Base-by-base conservation (phyloP, 2,888 invertebrate species). In the Limulus polyphemus region DNA sequence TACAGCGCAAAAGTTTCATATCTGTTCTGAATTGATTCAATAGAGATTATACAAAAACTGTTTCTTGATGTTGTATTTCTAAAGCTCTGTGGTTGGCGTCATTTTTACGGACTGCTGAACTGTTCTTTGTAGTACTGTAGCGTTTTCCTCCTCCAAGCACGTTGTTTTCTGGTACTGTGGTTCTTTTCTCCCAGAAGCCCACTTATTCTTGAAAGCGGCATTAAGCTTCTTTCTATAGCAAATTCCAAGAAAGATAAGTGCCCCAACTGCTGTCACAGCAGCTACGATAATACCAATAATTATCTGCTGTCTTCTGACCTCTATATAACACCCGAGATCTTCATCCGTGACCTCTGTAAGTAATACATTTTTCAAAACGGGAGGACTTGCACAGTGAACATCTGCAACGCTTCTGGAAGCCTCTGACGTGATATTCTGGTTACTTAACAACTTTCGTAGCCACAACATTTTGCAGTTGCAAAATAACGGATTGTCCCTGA, bases 391-490 rank as follows among this genome's bases (percentile, higher is more conserved):
- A 56, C 65, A 65, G 12, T 56, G 9, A 13, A 65, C 63, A 17
- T 58, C 49, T 32, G 32, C 32, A 13, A 47, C 50, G 49, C 16
- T 54, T 14, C 51, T 51, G n/a, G 14, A 56, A 16, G 32, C 54
- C 12, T 12, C 51, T 13, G 51, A 16, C 1, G 46, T 14, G 13
- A 51, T 51, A 47, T 32, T 32, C 1, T 32, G 32, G 32, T 49
- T 17, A 52, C 52, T 50, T 17, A 62, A 49, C 47, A 59, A 57
- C 12, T 60, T 56, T 49, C 56, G 50, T 14, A 91, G 79, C 91
- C 91, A 91, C 65, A 87, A 80, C 63, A 91, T 77, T 56, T 90
- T 90, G 74, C 91, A 91, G 77, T 91, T 91, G 77, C 91, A 91
- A 63, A 84, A 81, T 67, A 91, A 81, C 0, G 90, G 90, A 78